These are phyloP conservation scores for Gasterosteus aculeatus DNA, from an alignment of 2,113 vertebrate species.

Conservation along the genomic window DNA sequence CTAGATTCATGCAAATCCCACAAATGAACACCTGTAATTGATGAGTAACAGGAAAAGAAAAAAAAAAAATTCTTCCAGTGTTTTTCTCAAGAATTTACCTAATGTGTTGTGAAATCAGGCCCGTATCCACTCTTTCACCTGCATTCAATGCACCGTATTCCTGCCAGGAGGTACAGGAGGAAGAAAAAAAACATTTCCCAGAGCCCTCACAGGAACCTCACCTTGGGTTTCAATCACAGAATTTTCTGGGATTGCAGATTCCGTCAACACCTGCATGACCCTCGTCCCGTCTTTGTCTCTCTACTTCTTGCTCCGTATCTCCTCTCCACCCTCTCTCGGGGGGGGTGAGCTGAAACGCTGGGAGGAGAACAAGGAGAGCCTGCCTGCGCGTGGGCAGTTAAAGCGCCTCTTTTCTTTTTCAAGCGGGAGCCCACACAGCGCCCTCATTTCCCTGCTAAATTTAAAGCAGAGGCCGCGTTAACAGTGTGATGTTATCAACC, in stretches of 20 bases:
- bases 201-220: slow-evolving; percentile 20
- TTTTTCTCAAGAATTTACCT: slow-evolving; percentile 47
- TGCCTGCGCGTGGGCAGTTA: slow-evolving; percentile 64
- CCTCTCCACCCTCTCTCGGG: slow-evolving; percentile 49
- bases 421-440: slow-evolving; percentile 74
- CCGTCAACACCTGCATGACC: slow-evolving; percentile 51
- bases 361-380: slow-evolving; percentile 58
- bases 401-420: slow-evolving; percentile 74
- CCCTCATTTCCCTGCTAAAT: slow-evolving; percentile 81
- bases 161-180: slow-evolving; percentile 19
- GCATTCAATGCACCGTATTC: slow-evolving; percentile 37
- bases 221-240: slow-evolving; percentile 40
- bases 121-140: slow-evolving; percentile 55
- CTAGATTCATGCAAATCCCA: slow-evolving; percentile 52
- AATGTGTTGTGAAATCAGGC: slow-evolving; percentile 62
- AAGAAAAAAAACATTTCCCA: slow-evolving; percentile 35
- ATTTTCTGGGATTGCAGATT: slow-evolving; percentile 55
- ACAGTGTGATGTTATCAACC: slow-evolving; percentile 65
- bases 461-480: slow-evolving; percentile 74
- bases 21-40: slow-evolving; percentile 62
- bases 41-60: slow-evolving; percentile 43
- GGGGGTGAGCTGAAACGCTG: slow-evolving; percentile 51
- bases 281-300: slow-evolving; percentile 41
- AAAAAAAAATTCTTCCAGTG: slow-evolving; percentile 20
- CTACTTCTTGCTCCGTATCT: slow-evolving; percentile 39